Base-by-base conservation (phyloP, 2,888 invertebrate genomes). In the Neria commutata region DNA sequence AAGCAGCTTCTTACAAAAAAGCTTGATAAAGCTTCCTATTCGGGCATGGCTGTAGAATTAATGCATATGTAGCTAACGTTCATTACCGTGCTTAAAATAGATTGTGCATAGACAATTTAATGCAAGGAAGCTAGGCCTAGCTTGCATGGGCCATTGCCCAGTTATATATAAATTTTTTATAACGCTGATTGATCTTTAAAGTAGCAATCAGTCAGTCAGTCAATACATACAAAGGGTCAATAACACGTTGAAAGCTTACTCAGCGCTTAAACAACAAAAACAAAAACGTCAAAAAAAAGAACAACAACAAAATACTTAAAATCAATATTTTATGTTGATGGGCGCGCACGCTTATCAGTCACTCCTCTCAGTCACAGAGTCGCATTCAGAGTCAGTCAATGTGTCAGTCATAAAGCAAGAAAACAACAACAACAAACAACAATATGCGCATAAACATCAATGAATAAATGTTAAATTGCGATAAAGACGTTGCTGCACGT, bases 361-460 rank as follows among this genome's bases (percentile, higher is more conserved):
- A 60, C 56, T 53, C 21, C 60, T 56, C 54, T 52, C 53, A 59
- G 40, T 29, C 64, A 47, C 56, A n/a, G n/a, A n/a, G n/a, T 61
- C 62, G 56, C 62, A 63, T 62, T 53, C 60, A 53, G 62, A 64
- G 56, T 55, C 69, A 69, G 72, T 70, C 72, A 72, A 72, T 72
- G 69, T 71, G 73, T 67, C 73, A 72, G 71, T 72, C 71, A 72
- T 71, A 73, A 73, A 68, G 67, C 64, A 47, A 37, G 25, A 25
- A 19, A 16, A 14, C 52, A n/a, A n/a, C n/a, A n/a, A n/a, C n/a
- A n/a, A 42, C 21, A 19, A 3, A 42, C 19, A 42, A 42, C 17
- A 19, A n/a, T 14, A 37, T n/a, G 6, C 6, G 10, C 37, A 37
- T n/a, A 14, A 8, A 37, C 6, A 29, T 11, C 29, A 11, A 11